Evolutionary conservation across 2,797 vertebrate genomes (phyloP), one percentile per base, ranked within the genome.

Genomic region (Spinibarbus caldwelli): DNA sequence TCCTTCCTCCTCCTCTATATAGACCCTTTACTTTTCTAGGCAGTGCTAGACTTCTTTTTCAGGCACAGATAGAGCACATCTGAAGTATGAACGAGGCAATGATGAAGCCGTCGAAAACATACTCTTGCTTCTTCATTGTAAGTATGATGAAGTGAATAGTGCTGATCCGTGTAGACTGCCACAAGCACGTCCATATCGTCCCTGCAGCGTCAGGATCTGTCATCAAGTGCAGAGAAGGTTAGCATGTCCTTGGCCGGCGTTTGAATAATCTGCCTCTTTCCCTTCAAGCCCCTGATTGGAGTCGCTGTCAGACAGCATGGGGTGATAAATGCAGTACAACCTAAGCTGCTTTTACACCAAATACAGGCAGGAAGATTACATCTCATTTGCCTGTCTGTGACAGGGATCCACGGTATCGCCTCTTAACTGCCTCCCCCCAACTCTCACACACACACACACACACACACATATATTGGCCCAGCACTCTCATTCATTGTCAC

Each of bases 211-310:
- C 89, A 89, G 86, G 88, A 86, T 92, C 89, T 91, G 94, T 95
- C 92, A 93, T 94, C 93, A 90, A 91, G 88, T 57, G 86, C 88
- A 83, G 88, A 91, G 92, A 93, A 94, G 92, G 94, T 94, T 91
- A 92, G 84, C 89, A 70, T 91, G 94, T 92, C 94, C 94, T 95
- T 95, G 94, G 90, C 89, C 89, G 87, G 90, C 87, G 89, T 92
- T 92, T 93, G 91, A 93, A 94, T 94, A 92, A 94, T 93, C 90
- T 92, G 84, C 88, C 71, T 80, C 86, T 90, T 87, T 87, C 86
- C 87, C 89, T 91, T 92, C 87, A 88, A 85, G 84, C 68, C 87
- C 80, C 87, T 94, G 93, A 94, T 94, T 93, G 87, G 87, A 94
- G 92, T 80, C 86, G 83, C 90, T 93, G 91, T 93, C 91, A 90